Percentiles rank a stretch among this genome's conserved stretches.
Evolutionary conservation across 2,113 vertebrate genomes (phyloP).

Genomic region (Neolamprologus hecqui): DNA sequence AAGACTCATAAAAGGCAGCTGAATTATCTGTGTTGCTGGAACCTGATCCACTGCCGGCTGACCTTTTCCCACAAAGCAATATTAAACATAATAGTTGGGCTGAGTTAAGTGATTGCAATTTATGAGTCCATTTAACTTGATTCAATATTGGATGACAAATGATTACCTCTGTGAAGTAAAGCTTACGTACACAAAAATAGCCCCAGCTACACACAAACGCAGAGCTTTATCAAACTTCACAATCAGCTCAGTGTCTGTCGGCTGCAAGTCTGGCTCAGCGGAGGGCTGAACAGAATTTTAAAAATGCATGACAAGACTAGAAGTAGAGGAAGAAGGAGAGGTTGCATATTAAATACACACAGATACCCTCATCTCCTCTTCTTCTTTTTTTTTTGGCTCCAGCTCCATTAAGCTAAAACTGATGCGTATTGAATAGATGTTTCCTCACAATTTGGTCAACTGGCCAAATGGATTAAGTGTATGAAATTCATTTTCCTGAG

Average conservation of each 20-base stretch:
- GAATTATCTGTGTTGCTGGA: conserved; percentile 40
- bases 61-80: conserved; percentile 56
- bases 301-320: conserved; percentile 46
- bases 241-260: conserved; percentile 49
- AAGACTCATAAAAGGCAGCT: conserved; percentile 42
- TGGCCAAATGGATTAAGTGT: conserved; percentile 39
- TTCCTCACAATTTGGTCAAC: conserved; percentile 39
- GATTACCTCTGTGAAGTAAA: conserved; percentile 40
- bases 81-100: conserved; percentile 54
- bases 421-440: conserved; percentile 30
- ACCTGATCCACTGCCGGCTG: conserved; percentile 37
- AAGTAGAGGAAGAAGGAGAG: not conserved
- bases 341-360: conserved; percentile 25
- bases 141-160: conserved; percentile 59
- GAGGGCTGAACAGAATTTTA: conserved; percentile 50
- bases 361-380: not conserved
- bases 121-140: conserved; percentile 56
- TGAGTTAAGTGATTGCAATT: conserved; percentile 61
- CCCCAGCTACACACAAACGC: not conserved
- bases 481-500: conserved; percentile 53
- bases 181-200: conserved; percentile 33
- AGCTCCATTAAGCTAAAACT: conserved; percentile 34
- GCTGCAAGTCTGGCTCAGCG: conserved; percentile 22
- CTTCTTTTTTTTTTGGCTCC: not conserved
- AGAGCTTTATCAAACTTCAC: conserved; percentile 49